Base-by-base conservation (phyloP, 2,888 invertebrate species). In the Sericinus montela region DNA sequence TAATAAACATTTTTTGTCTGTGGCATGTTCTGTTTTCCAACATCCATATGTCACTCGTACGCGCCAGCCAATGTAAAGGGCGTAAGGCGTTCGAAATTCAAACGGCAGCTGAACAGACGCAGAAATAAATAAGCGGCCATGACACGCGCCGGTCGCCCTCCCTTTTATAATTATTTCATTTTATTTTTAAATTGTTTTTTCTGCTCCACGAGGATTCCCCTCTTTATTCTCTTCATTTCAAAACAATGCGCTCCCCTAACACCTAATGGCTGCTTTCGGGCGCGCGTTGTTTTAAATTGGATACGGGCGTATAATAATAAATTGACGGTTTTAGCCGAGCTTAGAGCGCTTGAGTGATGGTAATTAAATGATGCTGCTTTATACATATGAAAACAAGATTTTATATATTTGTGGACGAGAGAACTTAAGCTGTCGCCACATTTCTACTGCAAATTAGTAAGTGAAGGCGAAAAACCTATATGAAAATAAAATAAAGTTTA, bases 121-220 rank as follows among this genome's bases (percentile, higher is more conserved):
- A 62, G 74, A 73, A 79, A 84, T 85, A 86, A 84, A 85, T 84
- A 83, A 79, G 74, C 75, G 64, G 67, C 71, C 75, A 70, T 69
- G 84, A 80, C 87, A 86, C 87, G 87, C 83, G 85, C 75, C 78
- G 72, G 61, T 52, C 78, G 69, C 84, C 84, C 83, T 82, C 82
- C 77, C 77, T 81, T 82, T 83, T 79, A 81, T 83, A 86, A 87
- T 85, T 84, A 85, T 81, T 87, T 75, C 85, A 84, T 87, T 87
- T 87, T 88, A 87, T 88, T 88, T 88, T 87, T 87, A 86, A 87
- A 88, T 84, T 84, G 84, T 87, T 87, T 88, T 88, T 88, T 87
- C 84, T 80, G 57, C 69, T 80, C 75, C 80, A 74, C 78, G 75
- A 77, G 72, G 77, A 81, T 82, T 82, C 84, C 84, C 85, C 85